A percentile compares a stretch with the other conserved stretches of the same genome.
These are phyloP conservation scores for Mustelus asterias DNA, from an alignment of 2,113 vertebrate species.

Conservation along the genomic window DNA sequence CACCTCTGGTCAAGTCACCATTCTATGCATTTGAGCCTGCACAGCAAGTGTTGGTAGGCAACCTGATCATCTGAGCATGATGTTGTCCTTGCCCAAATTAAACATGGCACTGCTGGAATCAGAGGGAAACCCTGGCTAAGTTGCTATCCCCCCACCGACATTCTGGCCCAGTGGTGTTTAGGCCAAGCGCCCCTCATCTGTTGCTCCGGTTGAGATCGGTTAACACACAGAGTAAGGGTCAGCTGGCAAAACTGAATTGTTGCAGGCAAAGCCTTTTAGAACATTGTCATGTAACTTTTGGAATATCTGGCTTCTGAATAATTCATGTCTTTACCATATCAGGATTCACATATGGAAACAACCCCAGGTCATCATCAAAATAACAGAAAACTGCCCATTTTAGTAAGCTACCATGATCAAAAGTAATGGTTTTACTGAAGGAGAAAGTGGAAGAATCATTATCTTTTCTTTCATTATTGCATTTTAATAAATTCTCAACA, in stretches of 20 bases:
- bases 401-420: background rate
- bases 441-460: background rate
- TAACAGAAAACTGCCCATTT: background rate
- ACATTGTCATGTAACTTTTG: background rate
- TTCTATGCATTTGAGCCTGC: background rate
- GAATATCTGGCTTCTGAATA: background rate
- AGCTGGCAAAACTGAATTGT: background rate
- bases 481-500: background rate
- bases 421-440: background rate
- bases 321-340: background rate
- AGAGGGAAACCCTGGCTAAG: background rate
- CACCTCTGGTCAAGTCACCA: background rate
- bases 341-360: background rate
- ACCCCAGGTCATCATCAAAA: background rate
- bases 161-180: background rate
- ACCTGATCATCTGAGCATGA: background rate
- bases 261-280: background rate
- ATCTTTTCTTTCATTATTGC: background rate
- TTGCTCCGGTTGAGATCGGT: background rate
- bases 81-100: background rate
- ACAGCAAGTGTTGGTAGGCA: background rate
- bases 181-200: background rate
- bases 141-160: background rate
- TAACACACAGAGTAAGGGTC: background rate
- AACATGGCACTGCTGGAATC: background rate